Evolutionary conservation across 2,888 invertebrate species (phyloP).

Genomic region (Seira ritae): DNA sequence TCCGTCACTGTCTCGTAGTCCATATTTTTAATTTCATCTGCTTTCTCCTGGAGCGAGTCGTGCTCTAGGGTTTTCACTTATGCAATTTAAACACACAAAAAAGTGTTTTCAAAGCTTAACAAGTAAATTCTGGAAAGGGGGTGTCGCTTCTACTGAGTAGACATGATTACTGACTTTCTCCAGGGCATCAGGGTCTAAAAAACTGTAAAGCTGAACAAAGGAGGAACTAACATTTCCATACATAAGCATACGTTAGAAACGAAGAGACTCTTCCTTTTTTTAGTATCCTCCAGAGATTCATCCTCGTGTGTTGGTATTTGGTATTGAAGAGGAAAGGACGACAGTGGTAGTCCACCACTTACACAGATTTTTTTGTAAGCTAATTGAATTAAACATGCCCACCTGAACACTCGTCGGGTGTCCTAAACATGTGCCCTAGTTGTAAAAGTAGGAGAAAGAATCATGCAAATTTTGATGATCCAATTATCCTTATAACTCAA

Average conservation of each 20-base stretch:
- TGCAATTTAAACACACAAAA: too few species aligned
- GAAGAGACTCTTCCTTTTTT: too few species aligned
- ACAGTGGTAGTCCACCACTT: too few species aligned
- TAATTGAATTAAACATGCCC: conserved; percentile 3
- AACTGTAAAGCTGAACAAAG: too few species aligned
- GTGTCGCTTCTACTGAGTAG: not conserved
- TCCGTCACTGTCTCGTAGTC: conserved; percentile 49
- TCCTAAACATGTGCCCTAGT: not conserved
- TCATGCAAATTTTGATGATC: not conserved
- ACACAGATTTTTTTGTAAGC: not conserved
- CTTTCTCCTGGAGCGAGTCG: conserved; percentile 44
- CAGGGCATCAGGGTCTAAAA: not conserved
- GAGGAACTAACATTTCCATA: too few species aligned
- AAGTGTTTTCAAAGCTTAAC: too few species aligned
- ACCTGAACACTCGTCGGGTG: not conserved
- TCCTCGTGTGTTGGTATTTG: too few species aligned
- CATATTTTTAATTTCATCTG: conserved; percentile 50
- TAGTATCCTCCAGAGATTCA: too few species aligned
- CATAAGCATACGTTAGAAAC: too few species aligned
- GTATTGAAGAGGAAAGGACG: too few species aligned
- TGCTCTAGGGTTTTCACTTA: conserved; percentile 34
- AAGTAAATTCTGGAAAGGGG: not conserved
- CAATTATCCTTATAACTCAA: not conserved
- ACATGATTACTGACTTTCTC: not conserved
- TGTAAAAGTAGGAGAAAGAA: not conserved